A percentile compares a stretch with the other conserved stretches of the same genome.
Conservation (phyloP, 2,113 vertebrate genomes). For the Zosterops japonicus region DNA sequence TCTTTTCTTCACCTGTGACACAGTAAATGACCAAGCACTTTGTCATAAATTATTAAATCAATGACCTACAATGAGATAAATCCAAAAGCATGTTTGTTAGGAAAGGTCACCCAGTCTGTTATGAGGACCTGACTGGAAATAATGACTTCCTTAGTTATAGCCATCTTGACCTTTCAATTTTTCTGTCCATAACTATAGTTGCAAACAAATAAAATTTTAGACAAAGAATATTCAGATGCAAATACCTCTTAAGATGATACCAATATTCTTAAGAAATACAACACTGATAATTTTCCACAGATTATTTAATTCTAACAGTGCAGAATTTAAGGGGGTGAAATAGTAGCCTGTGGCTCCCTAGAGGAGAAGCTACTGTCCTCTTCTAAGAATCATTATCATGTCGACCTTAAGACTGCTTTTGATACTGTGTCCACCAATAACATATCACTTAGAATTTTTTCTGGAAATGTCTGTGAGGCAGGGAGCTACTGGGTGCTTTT, state of each 20-base stretch:
- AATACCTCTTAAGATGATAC: neutral
- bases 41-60: neutral
- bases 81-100: neutral
- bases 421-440: neutral
- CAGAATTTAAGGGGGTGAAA: neutral
- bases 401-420: neutral
- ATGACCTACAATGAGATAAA: neutral
- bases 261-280: neutral
- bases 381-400: neutral
- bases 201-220: neutral
- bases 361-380: neutral
- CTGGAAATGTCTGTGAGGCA: neutral
- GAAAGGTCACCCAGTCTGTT: neutral
- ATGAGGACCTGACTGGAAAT: neutral
- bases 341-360: neutral
- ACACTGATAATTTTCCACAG: neutral
- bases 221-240: neutral
- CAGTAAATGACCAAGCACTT: neutral
- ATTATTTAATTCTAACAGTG: neutral
- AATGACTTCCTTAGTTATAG: neutral
- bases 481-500: neutral
- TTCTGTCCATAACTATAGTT: neutral
- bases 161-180: neutral
- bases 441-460: neutral
- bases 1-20: neutral